Evolutionary conservation across 2,113 vertebrate genomes (phyloP).

Genomic region (Formicarius rufipectus): DNA sequence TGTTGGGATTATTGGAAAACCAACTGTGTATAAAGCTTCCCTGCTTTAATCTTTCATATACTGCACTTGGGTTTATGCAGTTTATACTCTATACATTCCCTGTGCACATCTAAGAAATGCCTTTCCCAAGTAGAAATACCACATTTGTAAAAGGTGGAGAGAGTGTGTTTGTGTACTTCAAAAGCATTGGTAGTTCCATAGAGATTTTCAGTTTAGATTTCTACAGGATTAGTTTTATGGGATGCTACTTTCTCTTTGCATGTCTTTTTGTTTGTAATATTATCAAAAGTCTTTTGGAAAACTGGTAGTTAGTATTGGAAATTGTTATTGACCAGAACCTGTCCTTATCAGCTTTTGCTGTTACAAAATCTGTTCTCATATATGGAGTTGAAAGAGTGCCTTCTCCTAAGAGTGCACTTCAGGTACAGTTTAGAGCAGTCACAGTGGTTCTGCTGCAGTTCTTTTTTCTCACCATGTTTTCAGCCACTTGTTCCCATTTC

Average conservation of each 20-base stretch:
- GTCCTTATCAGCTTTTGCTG: background rate
- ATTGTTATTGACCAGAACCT: background rate
- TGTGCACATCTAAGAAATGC: background rate
- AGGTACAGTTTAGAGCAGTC: background rate
- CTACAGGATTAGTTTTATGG: background rate
- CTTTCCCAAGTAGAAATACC: background rate
- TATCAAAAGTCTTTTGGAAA: background rate
- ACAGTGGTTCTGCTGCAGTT: background rate
- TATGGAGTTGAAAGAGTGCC: background rate
- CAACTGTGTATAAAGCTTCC: constrained; percentile 13
- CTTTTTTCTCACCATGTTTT: background rate
- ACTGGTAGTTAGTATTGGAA: background rate
- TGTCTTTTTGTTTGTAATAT: background rate
- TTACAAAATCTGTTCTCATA: background rate
- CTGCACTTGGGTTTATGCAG: background rate
- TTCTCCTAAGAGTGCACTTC: background rate
- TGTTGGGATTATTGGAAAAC: constrained; percentile 22
- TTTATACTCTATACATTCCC: background rate
- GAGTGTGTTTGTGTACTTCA: background rate
- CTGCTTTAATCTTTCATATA: background rate
- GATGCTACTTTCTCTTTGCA: background rate
- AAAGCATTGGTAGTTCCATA: background rate
- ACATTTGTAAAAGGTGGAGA: background rate
- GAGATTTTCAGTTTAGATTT: background rate
- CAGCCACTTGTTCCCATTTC: background rate